A percentile compares a stretch with the other conserved stretches of the same genome.
These are phyloP conservation scores for Microhierax caerulescens DNA, from an alignment of 2,797 vertebrate species.

Conservation along the genomic window DNA sequence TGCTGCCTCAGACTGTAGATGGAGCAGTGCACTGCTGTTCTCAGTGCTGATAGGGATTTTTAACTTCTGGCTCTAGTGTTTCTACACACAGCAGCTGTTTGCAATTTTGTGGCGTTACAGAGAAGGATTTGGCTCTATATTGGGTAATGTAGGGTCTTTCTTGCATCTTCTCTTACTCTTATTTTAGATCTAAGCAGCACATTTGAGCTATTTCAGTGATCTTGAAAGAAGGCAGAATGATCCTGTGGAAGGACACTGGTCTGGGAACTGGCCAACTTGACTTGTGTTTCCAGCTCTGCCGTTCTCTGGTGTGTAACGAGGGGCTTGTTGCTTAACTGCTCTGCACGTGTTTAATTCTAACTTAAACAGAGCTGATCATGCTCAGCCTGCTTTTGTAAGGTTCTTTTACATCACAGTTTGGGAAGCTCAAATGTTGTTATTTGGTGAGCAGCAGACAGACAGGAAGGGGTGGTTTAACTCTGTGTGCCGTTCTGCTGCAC, in stretches of 20 bases:
- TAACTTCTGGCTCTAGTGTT: background rate
- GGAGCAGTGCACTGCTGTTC: background rate
- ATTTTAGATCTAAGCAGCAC: conserved; percentile 1
- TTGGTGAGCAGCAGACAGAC: background rate
- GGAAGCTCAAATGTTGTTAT: background rate
- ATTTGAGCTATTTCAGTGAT: conserved; percentile 22
- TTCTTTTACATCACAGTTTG: background rate
- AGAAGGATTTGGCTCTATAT: background rate
- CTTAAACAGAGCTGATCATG: background rate
- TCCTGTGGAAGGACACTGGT: conserved; percentile 17
- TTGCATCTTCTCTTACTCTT: background rate
- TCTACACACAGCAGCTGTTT: background rate
- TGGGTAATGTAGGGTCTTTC: background rate
- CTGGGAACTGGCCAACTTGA: background rate
- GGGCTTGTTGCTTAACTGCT: background rate
- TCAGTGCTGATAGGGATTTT: background rate
- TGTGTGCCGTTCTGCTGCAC: background rate
- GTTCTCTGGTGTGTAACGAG: background rate
- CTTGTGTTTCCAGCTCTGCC: background rate
- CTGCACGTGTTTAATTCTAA: background rate
- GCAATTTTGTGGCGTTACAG: background rate
- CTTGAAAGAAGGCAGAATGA: background rate
- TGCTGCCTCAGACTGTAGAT: conserved; percentile 27
- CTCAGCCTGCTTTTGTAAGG: background rate
- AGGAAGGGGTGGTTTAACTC: background rate